Evolutionary conservation across 2,888 invertebrate species (phyloP).

Genomic region (Nasonovia ribisnigri): DNA sequence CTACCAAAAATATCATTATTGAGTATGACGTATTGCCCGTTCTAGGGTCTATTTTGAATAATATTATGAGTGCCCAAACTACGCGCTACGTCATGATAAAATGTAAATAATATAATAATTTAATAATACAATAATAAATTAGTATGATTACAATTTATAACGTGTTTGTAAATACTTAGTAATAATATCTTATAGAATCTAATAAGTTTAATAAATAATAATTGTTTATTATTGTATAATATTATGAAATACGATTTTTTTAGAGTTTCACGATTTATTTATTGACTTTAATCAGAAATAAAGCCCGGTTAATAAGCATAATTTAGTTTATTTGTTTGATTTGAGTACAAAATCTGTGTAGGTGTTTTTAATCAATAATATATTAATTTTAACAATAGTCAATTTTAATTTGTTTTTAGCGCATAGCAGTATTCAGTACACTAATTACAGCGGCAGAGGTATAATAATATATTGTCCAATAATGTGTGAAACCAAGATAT

Average conservation of each 20-base stretch:
- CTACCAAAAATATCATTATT: neutral
- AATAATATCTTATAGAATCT: neutral
- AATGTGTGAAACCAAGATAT: neutral
- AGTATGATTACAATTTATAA: neutral
- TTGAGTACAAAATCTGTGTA: neutral
- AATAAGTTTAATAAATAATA: too few species aligned
- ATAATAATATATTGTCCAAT: neutral
- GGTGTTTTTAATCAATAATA: neutral
- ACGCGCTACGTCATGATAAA: too few species aligned
- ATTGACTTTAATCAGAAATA: neutral
- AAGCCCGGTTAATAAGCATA: fast-evolving
- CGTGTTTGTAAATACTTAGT: neutral
- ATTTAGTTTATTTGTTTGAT: neutral
- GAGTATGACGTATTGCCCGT: neutral
- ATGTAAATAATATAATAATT: neutral
- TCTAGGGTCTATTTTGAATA: neutral
- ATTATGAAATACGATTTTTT: neutral
- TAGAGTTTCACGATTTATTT: neutral
- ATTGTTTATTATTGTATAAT: neutral
- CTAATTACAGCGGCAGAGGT: neutral
- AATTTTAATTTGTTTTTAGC: neutral
- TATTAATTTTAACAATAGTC: neutral
- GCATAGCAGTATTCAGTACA: neutral
- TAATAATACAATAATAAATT: neutral
- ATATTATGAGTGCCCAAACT: neutral